Base-by-base conservation (phyloP, 2,113 vertebrate genomes). In the Amphilophus citrinellus region DNA sequence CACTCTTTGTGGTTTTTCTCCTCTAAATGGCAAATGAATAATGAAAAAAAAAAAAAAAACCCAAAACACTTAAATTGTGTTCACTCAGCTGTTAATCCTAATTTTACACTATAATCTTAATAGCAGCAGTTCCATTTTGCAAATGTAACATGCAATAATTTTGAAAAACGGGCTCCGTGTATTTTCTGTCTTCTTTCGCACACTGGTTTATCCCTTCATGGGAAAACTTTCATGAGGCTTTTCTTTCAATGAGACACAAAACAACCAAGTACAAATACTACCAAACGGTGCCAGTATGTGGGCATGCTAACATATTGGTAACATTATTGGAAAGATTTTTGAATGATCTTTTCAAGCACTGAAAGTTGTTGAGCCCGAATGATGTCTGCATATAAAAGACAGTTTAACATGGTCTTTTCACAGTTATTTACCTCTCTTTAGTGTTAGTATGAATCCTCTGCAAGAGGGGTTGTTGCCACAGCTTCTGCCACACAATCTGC, bases 21-120 rank as follows among this genome's bases (percentile, higher is more conserved):
- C 30, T 27, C 76, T 42, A 59, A 60, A 79, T 27, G 18, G 68
- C 44, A 81, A 82, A 85, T 85, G 32, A 87, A 82, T 82, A 76
- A 87, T 57, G 57, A 14, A 37, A 32, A 65, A 22, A 10, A 82
- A 79, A 27, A 50, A 30, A 27, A 35, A 71, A 0, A 2, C 20
- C 32, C 6, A 35, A 35, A 20, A 22, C 18, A 47, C 27, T 32
- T 32, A 24, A 75, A 88, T 83, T 82, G 80, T 44, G 13, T 60
- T 84, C 22, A 47, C 77, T 85, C 24, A 61, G 80, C 77, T 59
- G 61, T 84, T 83, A 75, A 84, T 77, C 85, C 63, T 73, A 84
- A 89, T 89, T 87, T 87, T 82, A 83, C 81, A 85, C 66, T 44
- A 53, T 75, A 84, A 84, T 91, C 83, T 83, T 77, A 84, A 87